These are phyloP conservation scores for Nannoperca australis DNA, from an alignment of 2,797 vertebrate genomes.

Conservation along the genomic window DNA sequence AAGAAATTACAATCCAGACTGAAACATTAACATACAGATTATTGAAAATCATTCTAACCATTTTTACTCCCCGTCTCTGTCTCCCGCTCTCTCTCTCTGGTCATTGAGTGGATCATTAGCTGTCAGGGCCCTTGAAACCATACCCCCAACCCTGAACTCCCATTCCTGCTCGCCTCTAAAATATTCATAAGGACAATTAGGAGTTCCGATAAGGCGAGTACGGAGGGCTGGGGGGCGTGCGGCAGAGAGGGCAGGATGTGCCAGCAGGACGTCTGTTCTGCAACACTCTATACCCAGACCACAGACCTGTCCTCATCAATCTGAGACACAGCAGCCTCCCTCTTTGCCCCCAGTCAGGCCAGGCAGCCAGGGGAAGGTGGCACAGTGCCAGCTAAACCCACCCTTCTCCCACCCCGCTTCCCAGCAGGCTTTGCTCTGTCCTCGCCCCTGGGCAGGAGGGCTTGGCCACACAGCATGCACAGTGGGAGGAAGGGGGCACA, in stretches of 20 bases:
- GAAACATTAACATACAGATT: conserved; percentile 36
- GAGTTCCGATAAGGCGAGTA: conserved; percentile 87
- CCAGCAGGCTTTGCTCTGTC: conserved; percentile 81
- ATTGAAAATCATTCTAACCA: conserved; percentile 49
- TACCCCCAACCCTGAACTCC: conserved; percentile 81
- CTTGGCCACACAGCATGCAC: conserved; percentile 70
- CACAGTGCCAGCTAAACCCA: conserved; percentile 69
- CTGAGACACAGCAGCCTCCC: conserved; percentile 78
- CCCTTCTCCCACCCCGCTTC: conserved; percentile 31
- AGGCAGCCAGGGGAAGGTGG: conserved; percentile 71
- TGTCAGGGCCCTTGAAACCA: conserved; percentile 86
- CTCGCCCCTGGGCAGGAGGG: conserved; percentile 79
- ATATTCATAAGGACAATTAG: conserved; percentile 91
- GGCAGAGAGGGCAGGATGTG: conserved; percentile 80
- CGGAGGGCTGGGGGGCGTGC: conserved; percentile 71
- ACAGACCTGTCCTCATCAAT: conserved; percentile 84
- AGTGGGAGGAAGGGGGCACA: conserved; percentile 69
- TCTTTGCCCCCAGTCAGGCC: conserved; percentile 78
- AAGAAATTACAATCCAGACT: conserved; percentile 32
- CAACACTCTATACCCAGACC: conserved; percentile 81
- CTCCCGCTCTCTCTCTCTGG: conserved; percentile 61
- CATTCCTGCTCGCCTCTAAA: conserved; percentile 87
- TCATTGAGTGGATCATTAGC: conserved; percentile 85
- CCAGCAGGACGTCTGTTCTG: conserved; percentile 81
- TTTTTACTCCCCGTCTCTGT: conserved; percentile 50